Evolutionary conservation across 2,113 vertebrate species (phyloP).

Genomic region (Anarhynchus alexandrinus): DNA sequence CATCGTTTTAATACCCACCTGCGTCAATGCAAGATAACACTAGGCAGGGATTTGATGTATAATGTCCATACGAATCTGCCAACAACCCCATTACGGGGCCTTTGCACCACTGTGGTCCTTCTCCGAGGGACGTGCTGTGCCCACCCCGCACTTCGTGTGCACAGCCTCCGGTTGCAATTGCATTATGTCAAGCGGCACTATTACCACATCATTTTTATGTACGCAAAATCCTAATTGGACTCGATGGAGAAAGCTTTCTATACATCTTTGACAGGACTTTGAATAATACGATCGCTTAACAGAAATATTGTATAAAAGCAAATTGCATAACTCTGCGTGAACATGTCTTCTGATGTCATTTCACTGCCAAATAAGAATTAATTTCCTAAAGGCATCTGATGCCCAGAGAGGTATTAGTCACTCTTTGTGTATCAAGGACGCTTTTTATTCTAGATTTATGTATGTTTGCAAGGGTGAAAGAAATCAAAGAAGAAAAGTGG

Average conservation of each 20-base stretch:
- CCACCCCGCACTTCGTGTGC: too few relatives aligned
- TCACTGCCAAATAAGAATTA: constrained; percentile 37
- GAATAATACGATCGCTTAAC: neutral
- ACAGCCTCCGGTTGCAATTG: neutral
- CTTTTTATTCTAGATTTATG: constrained; percentile 1
- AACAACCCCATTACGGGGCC: rapidly evolving
- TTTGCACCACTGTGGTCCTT: too few relatives aligned
- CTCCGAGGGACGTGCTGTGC: too few relatives aligned
- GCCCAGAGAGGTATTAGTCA: constrained; percentile 7
- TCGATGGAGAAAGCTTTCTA: neutral
- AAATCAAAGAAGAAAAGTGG: neutral
- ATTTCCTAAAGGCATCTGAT: constrained; percentile 23
- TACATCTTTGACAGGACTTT: neutral
- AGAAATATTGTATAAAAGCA: neutral
- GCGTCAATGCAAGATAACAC: neutral
- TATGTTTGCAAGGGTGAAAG: neutral
- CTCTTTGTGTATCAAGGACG: neutral
- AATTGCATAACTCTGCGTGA: neutral
- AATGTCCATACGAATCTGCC: neutral
- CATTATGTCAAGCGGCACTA: neutral
- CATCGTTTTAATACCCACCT: neutral
- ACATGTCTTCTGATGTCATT: neutral
- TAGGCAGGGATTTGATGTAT: neutral
- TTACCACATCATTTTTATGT: neutral
- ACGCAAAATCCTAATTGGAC: neutral